phyloP scores from a whole-genome alignment of 2,797 vertebrate genomes.

The Coccyzus lansbergi region DNA sequence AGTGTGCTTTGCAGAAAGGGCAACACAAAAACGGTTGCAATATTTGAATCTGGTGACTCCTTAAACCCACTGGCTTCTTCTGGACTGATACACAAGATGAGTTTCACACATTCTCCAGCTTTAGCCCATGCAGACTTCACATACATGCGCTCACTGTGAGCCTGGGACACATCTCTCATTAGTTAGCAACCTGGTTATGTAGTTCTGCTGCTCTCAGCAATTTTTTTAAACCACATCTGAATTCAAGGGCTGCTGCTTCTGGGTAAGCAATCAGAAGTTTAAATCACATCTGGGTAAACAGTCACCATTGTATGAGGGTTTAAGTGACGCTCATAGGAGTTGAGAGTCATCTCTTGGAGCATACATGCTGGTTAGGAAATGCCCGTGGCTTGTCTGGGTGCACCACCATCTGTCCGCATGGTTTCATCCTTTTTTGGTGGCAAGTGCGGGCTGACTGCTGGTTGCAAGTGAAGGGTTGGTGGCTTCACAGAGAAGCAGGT shows the following conservation, averaged over 20 bases:
- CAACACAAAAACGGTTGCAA: neutral
- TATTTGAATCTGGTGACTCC: neutral
- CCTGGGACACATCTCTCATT: neutral
- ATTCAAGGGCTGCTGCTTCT: constrained; percentile 31
- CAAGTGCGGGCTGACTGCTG: neutral
- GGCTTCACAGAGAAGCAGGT: constrained; percentile 35
- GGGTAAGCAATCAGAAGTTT: constrained; percentile 51
- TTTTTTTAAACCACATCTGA: neutral
- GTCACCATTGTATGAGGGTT: neutral
- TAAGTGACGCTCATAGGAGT: neutral
- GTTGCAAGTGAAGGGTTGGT: neutral
- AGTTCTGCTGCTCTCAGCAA: neutral
- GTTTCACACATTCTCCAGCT: neutral
- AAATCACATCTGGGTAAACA: neutral
- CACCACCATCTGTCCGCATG: neutral
- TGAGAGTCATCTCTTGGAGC: neutral
- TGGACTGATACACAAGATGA: neutral
- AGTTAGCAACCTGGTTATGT: fast-evolving
- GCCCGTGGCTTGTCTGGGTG: neutral
- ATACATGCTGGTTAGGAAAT: neutral
- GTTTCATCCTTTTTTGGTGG: neutral
- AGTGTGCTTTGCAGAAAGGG: neutral
- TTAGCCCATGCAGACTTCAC: fast-evolving
- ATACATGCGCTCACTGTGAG: fast-evolving
- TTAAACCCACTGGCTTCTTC: neutral